phyloP scores from a whole-genome alignment of 2,888 invertebrate genomes.

The Aproaerema taeniolella region DNA sequence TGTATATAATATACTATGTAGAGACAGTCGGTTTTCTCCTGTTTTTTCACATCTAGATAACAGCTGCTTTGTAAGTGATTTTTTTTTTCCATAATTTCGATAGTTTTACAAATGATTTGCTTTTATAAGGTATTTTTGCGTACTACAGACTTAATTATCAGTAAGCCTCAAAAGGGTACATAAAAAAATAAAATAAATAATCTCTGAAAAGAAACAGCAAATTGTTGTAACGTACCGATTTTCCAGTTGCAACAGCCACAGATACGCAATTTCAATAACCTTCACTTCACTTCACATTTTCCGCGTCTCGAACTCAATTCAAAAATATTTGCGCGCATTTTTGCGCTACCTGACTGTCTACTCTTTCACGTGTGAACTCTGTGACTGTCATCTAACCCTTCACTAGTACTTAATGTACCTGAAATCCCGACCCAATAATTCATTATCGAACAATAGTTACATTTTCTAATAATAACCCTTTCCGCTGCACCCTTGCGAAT shows the following conservation, averaged over 20 bases:
- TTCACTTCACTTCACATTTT: background rate
- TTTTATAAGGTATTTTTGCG: too few species aligned
- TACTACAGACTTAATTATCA: too few species aligned
- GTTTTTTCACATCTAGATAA: too few species aligned
- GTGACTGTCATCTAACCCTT: slow-evolving; percentile 70
- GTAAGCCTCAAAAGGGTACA: too few species aligned
- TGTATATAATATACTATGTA: too few species aligned
- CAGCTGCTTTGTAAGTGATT: too few species aligned
- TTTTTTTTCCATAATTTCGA: too few species aligned
- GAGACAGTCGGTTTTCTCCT: too few species aligned
- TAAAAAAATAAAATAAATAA: too few species aligned
- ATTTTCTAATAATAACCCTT: slow-evolving; percentile 71
- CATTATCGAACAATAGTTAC: slow-evolving; percentile 70
- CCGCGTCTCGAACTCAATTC: too few species aligned
- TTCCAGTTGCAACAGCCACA: background rate
- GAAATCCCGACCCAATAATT: slow-evolving; percentile 76
- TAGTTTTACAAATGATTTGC: too few species aligned
- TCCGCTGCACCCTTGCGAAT: slow-evolving; percentile 66
- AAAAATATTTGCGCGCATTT: background rate
- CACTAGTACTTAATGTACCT: slow-evolving; percentile 71
- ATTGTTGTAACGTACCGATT: background rate
- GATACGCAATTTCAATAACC: slow-evolving; percentile 3
- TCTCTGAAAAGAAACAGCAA: background rate
- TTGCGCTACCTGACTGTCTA: slow-evolving; percentile 48
- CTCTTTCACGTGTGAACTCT: slow-evolving; percentile 68